Evolutionary conservation across 2,888 invertebrate genomes (phyloP).

Genomic region (Aporophyla nigra): DNA sequence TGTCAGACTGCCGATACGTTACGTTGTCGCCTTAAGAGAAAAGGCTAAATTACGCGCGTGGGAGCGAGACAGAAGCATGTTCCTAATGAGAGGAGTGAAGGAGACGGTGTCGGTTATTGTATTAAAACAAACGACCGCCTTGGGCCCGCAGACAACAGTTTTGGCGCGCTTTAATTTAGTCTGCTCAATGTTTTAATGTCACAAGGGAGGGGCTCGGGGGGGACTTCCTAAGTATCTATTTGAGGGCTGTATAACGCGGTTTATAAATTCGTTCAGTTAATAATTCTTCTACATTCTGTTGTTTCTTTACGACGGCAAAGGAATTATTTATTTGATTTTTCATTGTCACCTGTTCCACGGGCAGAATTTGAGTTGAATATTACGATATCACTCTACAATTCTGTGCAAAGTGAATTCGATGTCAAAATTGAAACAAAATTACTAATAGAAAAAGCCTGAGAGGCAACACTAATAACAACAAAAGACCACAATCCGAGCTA

Average conservation of each 20-base stretch:
- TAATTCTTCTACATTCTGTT: slow-evolving; percentile 79
- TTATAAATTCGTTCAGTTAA: slow-evolving; percentile 88
- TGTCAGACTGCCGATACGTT: slow-evolving; percentile 76
- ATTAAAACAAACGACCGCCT: slow-evolving; percentile 91
- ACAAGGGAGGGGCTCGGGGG: slow-evolving; percentile 75
- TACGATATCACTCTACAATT: background rate
- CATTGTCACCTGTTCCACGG: slow-evolving; percentile 31
- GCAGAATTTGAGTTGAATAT: slow-evolving; percentile 1
- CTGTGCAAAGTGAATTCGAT: background rate
- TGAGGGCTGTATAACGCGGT: slow-evolving; percentile 86
- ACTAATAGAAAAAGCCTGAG: background rate
- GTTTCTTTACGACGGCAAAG: slow-evolving; percentile 48
- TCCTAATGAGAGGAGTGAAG: slow-evolving; percentile 80
- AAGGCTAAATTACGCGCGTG: slow-evolving; percentile 81
- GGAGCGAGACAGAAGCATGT: slow-evolving; percentile 75
- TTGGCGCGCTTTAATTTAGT: slow-evolving; percentile 91
- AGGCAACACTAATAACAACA: slow-evolving; percentile 1
- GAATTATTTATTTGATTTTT: slow-evolving; percentile 57
- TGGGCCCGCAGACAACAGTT: slow-evolving; percentile 89
- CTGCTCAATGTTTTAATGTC: slow-evolving; percentile 90
- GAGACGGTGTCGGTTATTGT: slow-evolving; percentile 87
- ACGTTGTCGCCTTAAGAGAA: slow-evolving; percentile 86
- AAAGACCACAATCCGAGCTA: slow-evolving; percentile 21
- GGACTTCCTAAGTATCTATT: slow-evolving; percentile 88
- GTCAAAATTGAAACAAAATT: background rate